phyloP scores from a whole-genome alignment of 2,888 invertebrate species.

The Lithophane leautieri region DNA sequence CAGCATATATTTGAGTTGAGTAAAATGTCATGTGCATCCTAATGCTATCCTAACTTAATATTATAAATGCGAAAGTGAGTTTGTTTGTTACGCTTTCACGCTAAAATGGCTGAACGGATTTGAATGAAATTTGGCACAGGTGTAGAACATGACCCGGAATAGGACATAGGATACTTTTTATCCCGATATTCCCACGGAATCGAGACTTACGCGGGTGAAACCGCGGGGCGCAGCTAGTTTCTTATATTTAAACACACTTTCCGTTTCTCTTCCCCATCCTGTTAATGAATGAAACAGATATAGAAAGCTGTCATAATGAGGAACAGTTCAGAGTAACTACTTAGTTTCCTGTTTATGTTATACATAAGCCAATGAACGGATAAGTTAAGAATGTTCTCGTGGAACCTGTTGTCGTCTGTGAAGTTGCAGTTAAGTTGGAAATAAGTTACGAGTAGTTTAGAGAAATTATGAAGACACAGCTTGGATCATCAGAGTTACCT shows the following conservation, averaged over 20 bases:
- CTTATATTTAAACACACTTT: background rate
- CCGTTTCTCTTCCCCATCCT: background rate
- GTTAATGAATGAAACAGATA: constrained; percentile 9
- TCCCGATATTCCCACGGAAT: too few relatives aligned
- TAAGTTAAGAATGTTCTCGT: constrained; percentile 39
- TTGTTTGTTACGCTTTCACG: too few relatives aligned
- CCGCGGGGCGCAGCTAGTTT: too few relatives aligned
- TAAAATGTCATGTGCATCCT: background rate
- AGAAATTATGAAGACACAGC: background rate
- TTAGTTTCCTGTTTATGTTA: constrained; percentile 58
- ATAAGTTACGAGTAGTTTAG: constrained; percentile 32
- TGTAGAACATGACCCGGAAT: too few relatives aligned
- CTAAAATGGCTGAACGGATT: too few relatives aligned
- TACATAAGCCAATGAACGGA: constrained; percentile 57
- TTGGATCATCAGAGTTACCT: background rate
- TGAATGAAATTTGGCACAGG: too few relatives aligned
- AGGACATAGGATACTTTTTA: too few relatives aligned
- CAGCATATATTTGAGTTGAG: background rate
- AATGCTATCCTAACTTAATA: too few relatives aligned
- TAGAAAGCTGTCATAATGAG: constrained; percentile 53
- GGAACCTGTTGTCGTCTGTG: constrained; percentile 29
- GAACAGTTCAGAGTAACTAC: constrained; percentile 29
- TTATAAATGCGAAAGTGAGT: too few relatives aligned
- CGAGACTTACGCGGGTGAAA: too few relatives aligned
- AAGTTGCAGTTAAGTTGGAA: constrained; percentile 21